A percentile compares a stretch with the other conserved stretches of the same genome.
These are phyloP conservation scores for Exephanes ischioxanthus DNA, from an alignment of 2,888 invertebrate species.

Conservation along the genomic window DNA sequence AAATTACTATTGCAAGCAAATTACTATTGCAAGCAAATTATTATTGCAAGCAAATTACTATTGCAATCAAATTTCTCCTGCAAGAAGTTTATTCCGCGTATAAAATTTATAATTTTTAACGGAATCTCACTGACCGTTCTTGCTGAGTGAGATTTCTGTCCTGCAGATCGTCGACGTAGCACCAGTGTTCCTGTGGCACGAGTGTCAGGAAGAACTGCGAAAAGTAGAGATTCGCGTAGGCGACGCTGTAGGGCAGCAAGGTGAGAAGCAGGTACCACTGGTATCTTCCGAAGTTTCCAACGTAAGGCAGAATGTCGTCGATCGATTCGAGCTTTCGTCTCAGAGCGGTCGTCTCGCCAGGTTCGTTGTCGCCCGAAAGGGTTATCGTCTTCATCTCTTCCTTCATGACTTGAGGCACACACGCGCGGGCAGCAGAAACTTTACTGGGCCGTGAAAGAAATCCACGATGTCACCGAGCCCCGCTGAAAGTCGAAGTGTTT, in stretches of 20 bases:
- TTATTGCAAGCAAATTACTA: no score
- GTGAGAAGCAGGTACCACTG: constrained; percentile 85
- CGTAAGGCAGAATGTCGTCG: constrained; percentile 85
- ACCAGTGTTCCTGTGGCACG: constrained; percentile 85
- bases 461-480: not conserved
- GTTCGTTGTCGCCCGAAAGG: constrained; percentile 67
- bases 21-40: no score
- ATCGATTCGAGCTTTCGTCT: constrained; percentile 82
- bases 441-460: not conserved
- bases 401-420: constrained; percentile 64
- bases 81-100: no score
- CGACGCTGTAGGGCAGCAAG: constrained; percentile 85
- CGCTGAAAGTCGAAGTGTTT: not conserved
- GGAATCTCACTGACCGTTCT: constrained; percentile 80
- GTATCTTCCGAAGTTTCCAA: constrained; percentile 86
- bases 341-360: constrained; percentile 76
- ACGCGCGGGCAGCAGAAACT: not conserved
- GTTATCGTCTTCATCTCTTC: constrained; percentile 67
- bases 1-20: no score
- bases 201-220: constrained; percentile 86
- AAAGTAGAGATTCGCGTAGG: constrained; percentile 86
- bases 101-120: no score
- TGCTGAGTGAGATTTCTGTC: constrained; percentile 78
- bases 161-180: constrained; percentile 83
- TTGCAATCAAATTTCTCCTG: no score